A percentile compares a stretch with the other conserved stretches of the same genome.
Evolutionary conservation across 2,113 vertebrate genomes (phyloP).

Genomic region (Tragelaphus scriptus): DNA sequence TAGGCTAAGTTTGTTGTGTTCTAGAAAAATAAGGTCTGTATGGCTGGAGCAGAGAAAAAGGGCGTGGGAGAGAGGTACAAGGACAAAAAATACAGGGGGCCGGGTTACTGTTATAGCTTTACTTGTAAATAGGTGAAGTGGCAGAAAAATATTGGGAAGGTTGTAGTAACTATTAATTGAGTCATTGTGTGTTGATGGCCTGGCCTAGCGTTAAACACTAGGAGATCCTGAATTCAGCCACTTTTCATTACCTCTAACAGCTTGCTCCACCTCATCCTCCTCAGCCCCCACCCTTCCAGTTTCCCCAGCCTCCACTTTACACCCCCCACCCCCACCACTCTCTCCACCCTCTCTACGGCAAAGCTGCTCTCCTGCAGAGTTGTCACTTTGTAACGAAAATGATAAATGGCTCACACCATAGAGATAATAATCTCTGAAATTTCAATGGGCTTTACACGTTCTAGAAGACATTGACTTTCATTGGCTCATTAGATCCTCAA

Average conservation of each 20-base stretch:
- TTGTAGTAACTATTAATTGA: background rate
- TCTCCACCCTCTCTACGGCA: background rate
- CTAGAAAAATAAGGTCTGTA: background rate
- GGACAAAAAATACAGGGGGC: background rate
- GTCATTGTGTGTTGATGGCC: background rate
- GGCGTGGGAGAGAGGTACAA: background rate
- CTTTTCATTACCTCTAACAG: background rate
- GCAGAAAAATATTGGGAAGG: background rate
- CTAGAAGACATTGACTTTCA: background rate
- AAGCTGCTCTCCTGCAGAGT: background rate
- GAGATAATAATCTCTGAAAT: slow-evolving; percentile 21
- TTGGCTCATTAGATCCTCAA: slow-evolving; percentile 33
- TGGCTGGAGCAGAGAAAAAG: background rate
- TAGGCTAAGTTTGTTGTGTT: background rate
- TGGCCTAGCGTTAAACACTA: background rate
- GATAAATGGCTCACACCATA: slow-evolving; percentile 34
- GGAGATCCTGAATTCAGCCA: background rate
- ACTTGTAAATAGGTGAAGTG: background rate
- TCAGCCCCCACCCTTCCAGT: background rate
- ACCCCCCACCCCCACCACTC: background rate
- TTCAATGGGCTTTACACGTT: slow-evolving; percentile 9
- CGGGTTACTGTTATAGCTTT: background rate
- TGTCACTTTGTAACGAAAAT: slow-evolving; percentile 25
- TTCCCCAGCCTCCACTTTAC: background rate
- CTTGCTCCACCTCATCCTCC: background rate